Base-by-base conservation (phyloP, 2,797 vertebrate genomes). In the Gambusia yucatana region DNA sequence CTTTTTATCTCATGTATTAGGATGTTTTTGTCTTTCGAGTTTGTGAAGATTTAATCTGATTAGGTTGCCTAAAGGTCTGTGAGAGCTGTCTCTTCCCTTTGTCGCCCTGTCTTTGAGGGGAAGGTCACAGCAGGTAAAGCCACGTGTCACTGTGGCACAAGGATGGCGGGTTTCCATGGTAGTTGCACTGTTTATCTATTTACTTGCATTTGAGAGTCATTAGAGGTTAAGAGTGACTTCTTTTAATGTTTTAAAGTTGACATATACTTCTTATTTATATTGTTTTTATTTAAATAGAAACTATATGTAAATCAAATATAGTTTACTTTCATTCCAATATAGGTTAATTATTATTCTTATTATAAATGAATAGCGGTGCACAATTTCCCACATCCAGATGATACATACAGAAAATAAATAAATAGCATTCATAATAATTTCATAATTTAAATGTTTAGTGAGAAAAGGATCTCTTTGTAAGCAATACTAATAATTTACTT, bases 101-200 rank as follows among this genome's bases (percentile, higher is more conserved):
- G 80, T 83, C 77, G 28, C 47, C 41, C 0, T 61, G 78, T 41
- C 76, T 79, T 61, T 84, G 77, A 87, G 36, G 55, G 52, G 76
- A 82, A 87, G 87, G 86, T 89, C 86, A 87, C 79, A 84, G 77
- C 72, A 88, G 86, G 86, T 92, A 7, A 82, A 72, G 50, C 76
- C 72, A 85, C 48, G 61, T 89, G 86, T 91, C 55, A 0, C 78
- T 1, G 16, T 77, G 80, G 77, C 83, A 74, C 85, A 78, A 73
- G 75, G 73, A 78, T 65, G 43, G 84, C 75, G 82, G 78, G 86
- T 93, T 94, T 83, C 87, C 87, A 75, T 41, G 84, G 88, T 87
- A 87, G 89, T 89, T 83, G 52, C 47, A 50, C 65, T 88, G 84
- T 89, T 86, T 80, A 70, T 86, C 70, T 86, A 79, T 84, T 76